Percentiles rank a stretch among this genome's conserved stretches.
Conservation (phyloP, 35 echinoderm and acorn worm species). For the Lytechinus variegatus region DNA sequence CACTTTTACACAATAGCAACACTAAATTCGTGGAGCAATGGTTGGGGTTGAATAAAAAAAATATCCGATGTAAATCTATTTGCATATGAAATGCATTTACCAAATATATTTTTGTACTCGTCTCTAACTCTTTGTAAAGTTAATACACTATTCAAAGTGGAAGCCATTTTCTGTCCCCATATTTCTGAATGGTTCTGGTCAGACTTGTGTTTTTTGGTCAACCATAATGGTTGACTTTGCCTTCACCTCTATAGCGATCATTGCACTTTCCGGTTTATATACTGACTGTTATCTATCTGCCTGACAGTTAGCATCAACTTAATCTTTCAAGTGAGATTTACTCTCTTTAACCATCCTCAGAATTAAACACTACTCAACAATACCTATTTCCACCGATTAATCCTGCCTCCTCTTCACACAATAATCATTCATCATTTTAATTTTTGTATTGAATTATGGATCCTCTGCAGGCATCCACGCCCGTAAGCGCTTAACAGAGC, state of each 20-base stretch:
- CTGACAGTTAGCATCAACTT: constrained; percentile 6
- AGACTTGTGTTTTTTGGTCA: not conserved
- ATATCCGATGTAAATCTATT: too few species aligned
- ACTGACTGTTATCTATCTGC: not conserved
- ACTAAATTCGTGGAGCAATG: too few species aligned
- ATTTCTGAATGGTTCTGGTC: not conserved
- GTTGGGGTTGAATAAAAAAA: too few species aligned
- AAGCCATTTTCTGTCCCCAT: not conserved
- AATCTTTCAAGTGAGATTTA: not conserved
- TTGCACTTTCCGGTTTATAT: not conserved
- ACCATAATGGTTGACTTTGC: not conserved
- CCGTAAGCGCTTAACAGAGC: constrained; percentile 36
- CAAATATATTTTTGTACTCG: too few species aligned
- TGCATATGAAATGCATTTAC: too few species aligned
- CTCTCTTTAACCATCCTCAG: not conserved
- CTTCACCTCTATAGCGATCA: constrained; percentile 1
- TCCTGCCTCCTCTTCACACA: constrained; percentile 26
- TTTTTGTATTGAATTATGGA: not conserved
- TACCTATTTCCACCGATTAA: constrained; percentile 20
- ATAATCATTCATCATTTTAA: constrained; percentile 41
- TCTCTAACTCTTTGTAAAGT: too few species aligned
- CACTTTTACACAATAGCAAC: too few species aligned
- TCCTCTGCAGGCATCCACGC: not conserved
- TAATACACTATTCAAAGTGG: not conserved
- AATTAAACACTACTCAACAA: not conserved